These are phyloP conservation scores for Brachypalpus laphriformis DNA, from an alignment of 2,888 invertebrate species.

Conservation along the genomic window DNA sequence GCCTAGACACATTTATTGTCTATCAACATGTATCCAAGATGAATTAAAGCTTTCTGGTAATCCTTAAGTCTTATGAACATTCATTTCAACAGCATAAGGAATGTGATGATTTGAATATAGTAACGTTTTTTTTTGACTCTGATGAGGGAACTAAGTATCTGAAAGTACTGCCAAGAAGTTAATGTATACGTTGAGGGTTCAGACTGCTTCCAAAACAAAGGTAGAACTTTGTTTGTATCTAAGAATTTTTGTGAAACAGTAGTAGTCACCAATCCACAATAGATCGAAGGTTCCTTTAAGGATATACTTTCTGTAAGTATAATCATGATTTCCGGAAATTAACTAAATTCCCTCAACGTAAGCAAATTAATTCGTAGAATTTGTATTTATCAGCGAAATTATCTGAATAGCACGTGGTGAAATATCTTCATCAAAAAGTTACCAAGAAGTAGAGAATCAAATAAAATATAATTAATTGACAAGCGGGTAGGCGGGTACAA, in stretches of 20 bases:
- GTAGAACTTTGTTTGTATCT: too few relatives aligned
- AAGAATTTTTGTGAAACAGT: too few relatives aligned
- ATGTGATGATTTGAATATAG: background rate
- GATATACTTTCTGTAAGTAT: conserved; percentile 4
- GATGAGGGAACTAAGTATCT: too few relatives aligned
- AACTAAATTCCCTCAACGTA: conserved; percentile 19
- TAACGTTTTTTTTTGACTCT: too few relatives aligned
- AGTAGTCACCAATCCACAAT: too few relatives aligned
- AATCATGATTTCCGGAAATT: conserved; percentile 13
- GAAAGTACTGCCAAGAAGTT: too few relatives aligned
- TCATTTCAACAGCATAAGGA: background rate
- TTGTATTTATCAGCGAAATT: conserved; percentile 23
- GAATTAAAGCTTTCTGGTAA: conserved; percentile 23
- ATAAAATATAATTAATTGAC: conserved; percentile 1
- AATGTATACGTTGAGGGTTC: too few relatives aligned
- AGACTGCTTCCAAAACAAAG: too few relatives aligned
- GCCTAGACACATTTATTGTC: conserved; percentile 32
- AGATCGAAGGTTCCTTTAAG: too few relatives aligned
- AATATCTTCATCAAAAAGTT: background rate
- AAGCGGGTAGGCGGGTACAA: background rate
- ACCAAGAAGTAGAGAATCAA: too few relatives aligned
- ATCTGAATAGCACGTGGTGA: background rate
- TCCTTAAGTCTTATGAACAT: too few relatives aligned
- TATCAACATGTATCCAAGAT: conserved; percentile 45
- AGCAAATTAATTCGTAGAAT: conserved; percentile 13